phyloP scores from a whole-genome alignment of 2,113 vertebrate genomes.

The Gobiocypris rarus region DNA sequence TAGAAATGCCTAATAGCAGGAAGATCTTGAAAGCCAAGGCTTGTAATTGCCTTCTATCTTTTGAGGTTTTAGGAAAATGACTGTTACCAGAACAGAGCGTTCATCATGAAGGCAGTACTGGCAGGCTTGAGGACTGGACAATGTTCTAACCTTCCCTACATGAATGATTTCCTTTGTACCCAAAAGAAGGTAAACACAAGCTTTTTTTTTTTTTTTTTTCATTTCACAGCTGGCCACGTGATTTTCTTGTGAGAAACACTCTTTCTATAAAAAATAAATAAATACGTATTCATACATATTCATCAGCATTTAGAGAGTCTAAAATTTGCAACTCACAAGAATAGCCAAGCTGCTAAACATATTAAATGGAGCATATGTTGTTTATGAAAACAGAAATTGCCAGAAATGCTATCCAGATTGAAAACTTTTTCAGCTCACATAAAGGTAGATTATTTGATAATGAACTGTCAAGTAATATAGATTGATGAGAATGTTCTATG shows the following conservation, averaged over 20 bases:
- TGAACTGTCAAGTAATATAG: neutral
- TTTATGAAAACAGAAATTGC: conserved; percentile 39
- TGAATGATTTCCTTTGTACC: neutral
- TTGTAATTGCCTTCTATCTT: conserved; percentile 58
- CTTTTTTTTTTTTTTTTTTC: neutral
- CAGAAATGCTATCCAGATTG: neutral
- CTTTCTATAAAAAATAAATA: neutral
- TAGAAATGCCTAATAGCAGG: conserved; percentile 59
- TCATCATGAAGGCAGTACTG: conserved; percentile 42
- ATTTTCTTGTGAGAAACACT: neutral
- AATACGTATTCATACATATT: neutral
- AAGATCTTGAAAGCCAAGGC: conserved; percentile 58
- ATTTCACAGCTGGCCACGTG: neutral
- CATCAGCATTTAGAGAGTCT: neutral
- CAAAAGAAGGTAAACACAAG: conserved; percentile 6
- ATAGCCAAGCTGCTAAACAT: conserved; percentile 52
- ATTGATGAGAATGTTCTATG: neutral
- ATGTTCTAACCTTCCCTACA: neutral
- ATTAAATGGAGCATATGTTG: conserved; percentile 37
- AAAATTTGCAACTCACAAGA: neutral
- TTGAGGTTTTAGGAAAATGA: conserved; percentile 56
- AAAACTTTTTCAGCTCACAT: neutral
- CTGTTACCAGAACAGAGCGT: conserved; percentile 48
- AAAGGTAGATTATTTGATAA: neutral
- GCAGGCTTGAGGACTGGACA: neutral